Evolutionary conservation across 1,140 invertebrate genomes (phyloP).

Genomic region (Drosophila auraria): DNA sequence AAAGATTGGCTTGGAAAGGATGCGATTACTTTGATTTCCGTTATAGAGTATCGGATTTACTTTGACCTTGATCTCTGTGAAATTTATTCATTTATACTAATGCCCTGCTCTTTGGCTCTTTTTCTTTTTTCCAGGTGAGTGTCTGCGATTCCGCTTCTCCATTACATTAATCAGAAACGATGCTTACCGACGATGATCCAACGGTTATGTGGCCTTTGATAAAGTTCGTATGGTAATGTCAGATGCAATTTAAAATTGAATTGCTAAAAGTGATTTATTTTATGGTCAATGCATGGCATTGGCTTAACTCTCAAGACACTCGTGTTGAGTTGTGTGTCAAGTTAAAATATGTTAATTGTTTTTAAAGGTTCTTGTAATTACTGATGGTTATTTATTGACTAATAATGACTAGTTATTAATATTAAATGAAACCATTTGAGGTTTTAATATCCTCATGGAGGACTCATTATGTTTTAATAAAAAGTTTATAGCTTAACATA

Average conservation of each 20-base stretch:
- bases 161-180: constrained; percentile 14
- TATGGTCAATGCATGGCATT: constrained; percentile 7
- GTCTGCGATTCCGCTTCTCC: constrained; percentile 1
- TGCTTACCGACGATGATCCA: background rate
- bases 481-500: too few relatives aligned
- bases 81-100: constrained; percentile 51
- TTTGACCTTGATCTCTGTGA: constrained; percentile 41
- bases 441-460: background rate
- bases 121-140: constrained; percentile 45
- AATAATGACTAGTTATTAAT: background rate
- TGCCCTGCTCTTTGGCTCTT: constrained; percentile 26
- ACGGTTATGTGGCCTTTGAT: constrained; percentile 24
- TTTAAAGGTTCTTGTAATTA: constrained; percentile 13
- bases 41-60: background rate
- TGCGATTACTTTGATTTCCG: constrained; percentile 39
- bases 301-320: background rate
- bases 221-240: constrained; percentile 26
- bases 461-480: background rate
- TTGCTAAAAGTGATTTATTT: constrained; percentile 18
- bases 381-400: background rate
- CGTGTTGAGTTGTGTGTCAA: background rate
- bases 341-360: background rate
- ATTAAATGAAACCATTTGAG: background rate
- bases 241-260: constrained; percentile 10
- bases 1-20: constrained; percentile 35